Percentiles rank a stretch among this genome's conserved stretches.
These are phyloP conservation scores for Apodemia hepburni DNA, from an alignment of 2,888 invertebrate species.

Conservation along the genomic window DNA sequence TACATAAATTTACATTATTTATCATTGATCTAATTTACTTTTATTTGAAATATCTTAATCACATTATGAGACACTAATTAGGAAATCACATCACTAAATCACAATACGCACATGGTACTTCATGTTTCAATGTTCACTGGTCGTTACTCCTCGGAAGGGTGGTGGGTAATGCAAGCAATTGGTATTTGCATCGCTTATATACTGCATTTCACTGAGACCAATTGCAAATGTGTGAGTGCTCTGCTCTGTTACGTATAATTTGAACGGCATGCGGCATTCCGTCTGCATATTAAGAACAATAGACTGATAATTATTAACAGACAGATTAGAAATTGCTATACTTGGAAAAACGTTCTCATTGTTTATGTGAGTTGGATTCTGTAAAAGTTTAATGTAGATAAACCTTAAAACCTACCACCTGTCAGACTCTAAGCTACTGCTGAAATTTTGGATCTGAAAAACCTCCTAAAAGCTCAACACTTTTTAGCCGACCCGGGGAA, in stretches of 20 bases:
- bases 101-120: conserved; percentile 69
- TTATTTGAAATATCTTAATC: conserved; percentile 15
- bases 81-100: conserved; percentile 34
- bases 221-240: conserved; percentile 53
- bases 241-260: conserved; percentile 60
- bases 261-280: conserved; percentile 57
- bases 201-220: conserved; percentile 66
- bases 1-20: conserved; percentile 26
- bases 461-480: too few species aligned
- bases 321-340: conserved; percentile 26
- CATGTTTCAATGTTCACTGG: conserved; percentile 51
- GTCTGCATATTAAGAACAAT: conserved; percentile 67
- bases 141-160: conserved; percentile 63
- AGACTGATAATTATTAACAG: conserved; percentile 61
- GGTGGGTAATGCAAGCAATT: conserved; percentile 66
- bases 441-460: too few species aligned
- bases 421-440: too few species aligned
- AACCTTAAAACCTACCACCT: too few species aligned
- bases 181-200: conserved; percentile 78
- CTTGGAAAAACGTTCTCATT: conserved; percentile 3
- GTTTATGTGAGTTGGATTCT: neutral
- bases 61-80: conserved; percentile 30
- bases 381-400: too few species aligned
- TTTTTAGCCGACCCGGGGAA: too few species aligned
- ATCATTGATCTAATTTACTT: neutral